These are phyloP conservation scores for Penelope pileata DNA, from an alignment of 2,113 vertebrate species.

Conservation along the genomic window DNA sequence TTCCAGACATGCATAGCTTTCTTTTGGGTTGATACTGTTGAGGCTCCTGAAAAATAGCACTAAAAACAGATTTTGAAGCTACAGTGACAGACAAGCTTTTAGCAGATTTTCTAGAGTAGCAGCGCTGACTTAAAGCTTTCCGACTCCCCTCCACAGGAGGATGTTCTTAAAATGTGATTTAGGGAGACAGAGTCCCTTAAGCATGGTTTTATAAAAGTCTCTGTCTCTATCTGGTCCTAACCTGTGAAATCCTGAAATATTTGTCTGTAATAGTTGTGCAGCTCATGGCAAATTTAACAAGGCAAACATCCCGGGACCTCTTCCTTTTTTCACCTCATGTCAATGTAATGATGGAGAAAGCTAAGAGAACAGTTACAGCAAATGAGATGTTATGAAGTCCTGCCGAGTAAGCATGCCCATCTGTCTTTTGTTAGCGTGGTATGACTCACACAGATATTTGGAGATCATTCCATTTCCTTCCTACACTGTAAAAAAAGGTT, in stretches of 20 bases:
- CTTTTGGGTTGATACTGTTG: not conserved
- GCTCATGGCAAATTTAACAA: not conserved
- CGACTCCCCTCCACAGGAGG: not conserved
- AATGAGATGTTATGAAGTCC: not conserved
- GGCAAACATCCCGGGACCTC: not conserved
- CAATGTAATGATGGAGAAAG: not conserved
- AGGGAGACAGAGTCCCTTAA: not conserved
- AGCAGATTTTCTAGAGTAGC: not conserved
- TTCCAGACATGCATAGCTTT: not conserved
- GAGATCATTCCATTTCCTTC: constrained; percentile 10
- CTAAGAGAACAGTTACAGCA: not conserved
- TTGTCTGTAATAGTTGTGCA: not conserved
- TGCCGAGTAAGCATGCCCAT: not conserved
- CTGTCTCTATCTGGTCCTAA: not conserved
- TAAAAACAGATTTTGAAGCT: not conserved
- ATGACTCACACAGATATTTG: constrained; percentile 26
- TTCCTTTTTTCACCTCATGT: not conserved
- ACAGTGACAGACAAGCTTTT: not conserved
- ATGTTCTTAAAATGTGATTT: not conserved
- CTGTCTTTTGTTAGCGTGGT: not conserved
- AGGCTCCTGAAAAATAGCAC: not conserved
- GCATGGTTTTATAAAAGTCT: not conserved
- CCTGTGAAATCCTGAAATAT: not conserved
- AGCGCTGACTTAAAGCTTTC: not conserved
- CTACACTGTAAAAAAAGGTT: not conserved